phyloP scores from a whole-genome alignment of 2,113 vertebrate genomes.

The Opisthocomus hoazin region DNA sequence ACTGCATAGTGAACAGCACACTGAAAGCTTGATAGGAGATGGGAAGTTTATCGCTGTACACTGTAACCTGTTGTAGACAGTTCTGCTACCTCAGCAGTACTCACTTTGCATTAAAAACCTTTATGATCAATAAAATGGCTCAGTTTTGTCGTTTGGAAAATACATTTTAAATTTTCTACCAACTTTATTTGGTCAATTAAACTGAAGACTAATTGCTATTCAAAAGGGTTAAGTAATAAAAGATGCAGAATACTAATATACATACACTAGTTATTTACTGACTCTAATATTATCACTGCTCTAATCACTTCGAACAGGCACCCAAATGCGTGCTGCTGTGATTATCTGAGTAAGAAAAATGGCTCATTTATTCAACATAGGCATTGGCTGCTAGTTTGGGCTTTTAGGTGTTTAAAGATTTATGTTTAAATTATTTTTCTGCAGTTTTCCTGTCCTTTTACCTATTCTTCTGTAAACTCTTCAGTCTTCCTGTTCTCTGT shows the following conservation, averaged over 20 bases:
- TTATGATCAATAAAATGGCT: conserved; percentile 61
- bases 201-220: conserved; percentile 53
- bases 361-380: conserved; percentile 43
- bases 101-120: conserved; percentile 53
- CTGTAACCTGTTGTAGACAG: conserved; percentile 44
- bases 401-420: conserved; percentile 65
- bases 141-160: conserved; percentile 52
- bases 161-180: neutral
- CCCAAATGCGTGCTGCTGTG: conserved; percentile 28
- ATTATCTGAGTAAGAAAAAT: conserved; percentile 66
- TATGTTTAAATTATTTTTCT: conserved; percentile 54
- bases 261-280: neutral
- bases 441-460: neutral
- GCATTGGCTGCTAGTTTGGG: neutral
- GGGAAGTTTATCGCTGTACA: conserved; percentile 39
- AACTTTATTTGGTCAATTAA: conserved; percentile 42
- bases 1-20: conserved; percentile 44
- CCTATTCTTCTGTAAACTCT: conserved; percentile 8
- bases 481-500: neutral
- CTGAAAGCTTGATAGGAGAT: conserved; percentile 56
- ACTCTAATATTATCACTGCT: neutral
- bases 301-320: conserved; percentile 16
- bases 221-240: conserved; percentile 44
- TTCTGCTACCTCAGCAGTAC: conserved; percentile 63
- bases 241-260: neutral